phyloP scores from a whole-genome alignment of 2,113 vertebrate species.

The Eretmochelys imbricata region DNA sequence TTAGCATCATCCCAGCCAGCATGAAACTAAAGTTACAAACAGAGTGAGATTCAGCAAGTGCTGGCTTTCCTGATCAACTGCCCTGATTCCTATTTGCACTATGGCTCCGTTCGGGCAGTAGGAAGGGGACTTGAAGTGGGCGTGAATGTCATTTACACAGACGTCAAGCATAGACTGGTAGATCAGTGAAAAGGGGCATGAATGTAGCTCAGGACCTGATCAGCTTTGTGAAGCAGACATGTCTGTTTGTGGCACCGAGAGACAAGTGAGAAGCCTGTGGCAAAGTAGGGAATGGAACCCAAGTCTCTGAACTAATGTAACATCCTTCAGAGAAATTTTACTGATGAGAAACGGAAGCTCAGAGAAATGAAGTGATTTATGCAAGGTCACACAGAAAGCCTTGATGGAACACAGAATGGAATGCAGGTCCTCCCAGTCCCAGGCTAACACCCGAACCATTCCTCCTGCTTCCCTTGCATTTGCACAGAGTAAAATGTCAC shows the following conservation, averaged over 20 bases:
- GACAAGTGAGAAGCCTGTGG: not conserved
- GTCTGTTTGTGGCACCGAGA: not conserved
- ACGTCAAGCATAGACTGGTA: fast-evolving
- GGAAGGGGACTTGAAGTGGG: not conserved
- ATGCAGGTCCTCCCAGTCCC: not conserved
- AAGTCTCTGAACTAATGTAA: not conserved
- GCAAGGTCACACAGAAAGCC: not conserved
- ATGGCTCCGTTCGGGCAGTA: not conserved
- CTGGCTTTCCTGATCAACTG: conserved; percentile 18
- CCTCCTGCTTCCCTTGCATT: not conserved
- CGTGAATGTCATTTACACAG: not conserved
- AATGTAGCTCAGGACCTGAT: not conserved
- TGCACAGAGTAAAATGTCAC: not conserved
- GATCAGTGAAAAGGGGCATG: fast-evolving
- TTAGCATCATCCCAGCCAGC: conserved; percentile 71
- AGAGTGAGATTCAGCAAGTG: conserved; percentile 59
- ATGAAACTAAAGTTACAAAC: conserved; percentile 75
- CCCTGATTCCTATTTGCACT: not conserved
- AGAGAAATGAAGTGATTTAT: not conserved
- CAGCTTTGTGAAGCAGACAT: not conserved
- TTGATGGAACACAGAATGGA: not conserved
- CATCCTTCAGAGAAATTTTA: not conserved
- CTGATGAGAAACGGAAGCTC: not conserved
- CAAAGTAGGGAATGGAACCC: not conserved
- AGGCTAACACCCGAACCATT: not conserved